Evolutionary conservation across 2,797 vertebrate species (phyloP).

Genomic region (Australoheros facetus): DNA sequence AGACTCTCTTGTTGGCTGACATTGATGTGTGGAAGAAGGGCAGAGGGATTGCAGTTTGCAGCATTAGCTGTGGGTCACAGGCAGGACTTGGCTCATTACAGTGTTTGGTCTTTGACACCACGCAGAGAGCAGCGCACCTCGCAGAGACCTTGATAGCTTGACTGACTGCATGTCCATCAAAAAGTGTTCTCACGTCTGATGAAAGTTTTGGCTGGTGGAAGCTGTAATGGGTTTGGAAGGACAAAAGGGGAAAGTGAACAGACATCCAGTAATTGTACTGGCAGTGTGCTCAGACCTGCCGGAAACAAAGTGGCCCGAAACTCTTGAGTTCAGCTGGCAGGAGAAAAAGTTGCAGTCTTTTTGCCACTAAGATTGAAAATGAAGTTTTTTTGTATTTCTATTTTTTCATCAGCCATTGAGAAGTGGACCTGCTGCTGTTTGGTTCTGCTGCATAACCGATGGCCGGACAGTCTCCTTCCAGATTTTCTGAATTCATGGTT

Average conservation of each 20-base stretch:
- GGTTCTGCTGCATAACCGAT: too few relatives aligned
- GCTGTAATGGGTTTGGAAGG: constrained; percentile 54
- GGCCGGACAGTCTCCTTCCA: too few relatives aligned
- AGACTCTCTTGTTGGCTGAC: constrained; percentile 25
- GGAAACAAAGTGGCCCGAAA: background rate
- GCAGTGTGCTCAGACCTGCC: constrained; percentile 21
- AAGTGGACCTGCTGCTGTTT: too few relatives aligned
- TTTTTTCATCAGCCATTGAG: too few relatives aligned
- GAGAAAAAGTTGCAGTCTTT: constrained; percentile 2
- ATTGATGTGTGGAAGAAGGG: constrained; percentile 13
- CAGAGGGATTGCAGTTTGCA: background rate
- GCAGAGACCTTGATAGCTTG: constrained; percentile 36
- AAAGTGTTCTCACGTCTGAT: constrained; percentile 34
- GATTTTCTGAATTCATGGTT: too few relatives aligned
- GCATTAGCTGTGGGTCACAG: constrained; percentile 45
- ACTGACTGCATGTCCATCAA: constrained; percentile 39
- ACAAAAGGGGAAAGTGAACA: constrained; percentile 39
- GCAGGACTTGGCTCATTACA: constrained; percentile 46
- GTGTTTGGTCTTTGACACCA: constrained; percentile 35
- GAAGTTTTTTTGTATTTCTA: background rate
- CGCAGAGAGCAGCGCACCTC: background rate
- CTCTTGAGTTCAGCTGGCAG: constrained; percentile 16
- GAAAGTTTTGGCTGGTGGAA: constrained; percentile 24
- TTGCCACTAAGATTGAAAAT: background rate
- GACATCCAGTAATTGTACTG: constrained; percentile 52